Evolutionary conservation across 37 sponge, comb jelly and placozoan genomes (phyloP).

Genomic region (Halichondria panicea): DNA sequence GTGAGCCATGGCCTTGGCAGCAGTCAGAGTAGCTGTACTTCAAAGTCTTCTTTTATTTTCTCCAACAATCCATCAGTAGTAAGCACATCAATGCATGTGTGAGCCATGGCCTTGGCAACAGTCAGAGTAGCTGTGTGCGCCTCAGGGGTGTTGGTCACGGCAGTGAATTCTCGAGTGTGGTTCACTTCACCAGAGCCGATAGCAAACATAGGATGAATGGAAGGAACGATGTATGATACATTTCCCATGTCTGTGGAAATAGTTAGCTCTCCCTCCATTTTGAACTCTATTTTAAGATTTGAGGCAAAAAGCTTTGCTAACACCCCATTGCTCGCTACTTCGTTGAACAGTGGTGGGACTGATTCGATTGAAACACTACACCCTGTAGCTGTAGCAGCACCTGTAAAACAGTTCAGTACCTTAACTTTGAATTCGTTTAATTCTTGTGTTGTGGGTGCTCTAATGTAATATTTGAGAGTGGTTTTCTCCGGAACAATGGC

Average conservation of each 20-base stretch:
- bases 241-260: slow-evolving; percentile 45
- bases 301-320: slow-evolving; percentile 45
- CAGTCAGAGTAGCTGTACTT: slow-evolving; percentile 50
- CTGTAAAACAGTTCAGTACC: slow-evolving; percentile 60
- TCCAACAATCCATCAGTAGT: slow-evolving; percentile 42
- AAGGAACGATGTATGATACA: slow-evolving; percentile 75
- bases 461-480: slow-evolving; percentile 46
- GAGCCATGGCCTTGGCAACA: slow-evolving; percentile 75
- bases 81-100: slow-evolving; percentile 73
- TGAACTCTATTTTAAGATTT: slow-evolving; percentile 8
- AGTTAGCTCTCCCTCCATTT: background rate
- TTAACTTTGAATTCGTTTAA: slow-evolving; percentile 32
- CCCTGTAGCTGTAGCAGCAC: slow-evolving; percentile 80
- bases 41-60: slow-evolving; percentile 53
- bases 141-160: slow-evolving; percentile 53
- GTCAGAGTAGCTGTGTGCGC: slow-evolving; percentile 58
- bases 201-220: slow-evolving; percentile 77
- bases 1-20: slow-evolving; percentile 83
- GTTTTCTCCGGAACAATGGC: slow-evolving; percentile 67
- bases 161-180: slow-evolving; percentile 79
- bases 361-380: slow-evolving; percentile 51
- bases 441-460: slow-evolving; percentile 55
- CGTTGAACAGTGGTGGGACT: background rate
- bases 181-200: slow-evolving; percentile 54
- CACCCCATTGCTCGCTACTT: slow-evolving; percentile 41